Conservation (phyloP, 2,113 vertebrate species). For the Seriola quinqueradiata region DNA sequence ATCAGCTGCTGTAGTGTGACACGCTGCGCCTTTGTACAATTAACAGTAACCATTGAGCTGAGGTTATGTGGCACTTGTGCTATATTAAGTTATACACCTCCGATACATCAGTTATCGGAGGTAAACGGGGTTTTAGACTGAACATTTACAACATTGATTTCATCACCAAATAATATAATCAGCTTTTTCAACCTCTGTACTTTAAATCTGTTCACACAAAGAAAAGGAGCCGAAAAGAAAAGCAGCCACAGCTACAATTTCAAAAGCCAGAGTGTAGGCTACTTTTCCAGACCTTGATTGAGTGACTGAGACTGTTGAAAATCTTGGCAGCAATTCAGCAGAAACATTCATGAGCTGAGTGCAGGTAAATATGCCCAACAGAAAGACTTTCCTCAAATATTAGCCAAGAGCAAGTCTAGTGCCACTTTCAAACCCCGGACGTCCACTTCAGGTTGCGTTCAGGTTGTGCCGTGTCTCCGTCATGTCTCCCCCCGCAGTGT, state of each 20-base stretch:
- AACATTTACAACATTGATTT: neutral
- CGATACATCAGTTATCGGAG: neutral
- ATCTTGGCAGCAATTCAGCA: slow-evolving; percentile 6
- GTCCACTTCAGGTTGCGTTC: neutral
- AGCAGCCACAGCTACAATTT: neutral
- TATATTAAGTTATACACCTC: neutral
- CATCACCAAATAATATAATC: neutral
- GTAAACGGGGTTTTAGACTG: neutral
- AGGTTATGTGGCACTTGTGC: neutral
- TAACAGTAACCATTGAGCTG: slow-evolving; percentile 24
- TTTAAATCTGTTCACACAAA: neutral
- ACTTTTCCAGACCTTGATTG: neutral
- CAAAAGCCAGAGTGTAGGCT: neutral
- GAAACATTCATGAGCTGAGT: neutral
- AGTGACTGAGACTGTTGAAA: slow-evolving; percentile 13
- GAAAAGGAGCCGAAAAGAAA: neutral
- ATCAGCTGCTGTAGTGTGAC: slow-evolving; percentile 61
- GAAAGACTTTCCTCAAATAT: neutral
- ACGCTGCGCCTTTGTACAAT: slow-evolving; percentile 46
- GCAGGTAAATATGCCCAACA: slow-evolving; percentile 4
- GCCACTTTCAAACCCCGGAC: neutral
- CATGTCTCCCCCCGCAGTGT: neutral
- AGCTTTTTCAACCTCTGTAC: neutral
- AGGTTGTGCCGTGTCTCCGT: neutral
- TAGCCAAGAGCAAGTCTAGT: neutral